Evolutionary conservation across 2,888 invertebrate species (phyloP), one percentile per base, ranked within the genome.

Genomic region (Campoletis raptor): DNA sequence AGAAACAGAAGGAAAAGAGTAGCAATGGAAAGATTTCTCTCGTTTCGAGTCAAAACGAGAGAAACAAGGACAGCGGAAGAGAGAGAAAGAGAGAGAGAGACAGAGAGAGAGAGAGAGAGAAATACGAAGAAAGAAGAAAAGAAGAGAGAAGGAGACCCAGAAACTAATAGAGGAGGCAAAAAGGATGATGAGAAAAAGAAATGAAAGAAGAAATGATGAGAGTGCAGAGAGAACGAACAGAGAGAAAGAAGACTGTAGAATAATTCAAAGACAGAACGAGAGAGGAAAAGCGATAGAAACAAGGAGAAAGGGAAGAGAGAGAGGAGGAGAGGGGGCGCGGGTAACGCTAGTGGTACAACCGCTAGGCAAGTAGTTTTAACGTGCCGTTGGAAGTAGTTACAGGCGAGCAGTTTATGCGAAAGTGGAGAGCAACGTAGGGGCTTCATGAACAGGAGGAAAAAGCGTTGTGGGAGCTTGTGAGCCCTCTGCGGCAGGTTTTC

Each of bases 401-500:
- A 78, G 70, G 24, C 42, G 79, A 86, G 57, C 87, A 74, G 85
- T 85, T 85, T 90, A 89, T 89, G 87, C 81, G 85, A 88, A 42
- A 78, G 54, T 24, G 40, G n/a, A 52, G 57, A 54, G 80, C 70
- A 69, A 85, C 84, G 85, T 85, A 82, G 88, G 87, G 73, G 72
- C 21, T 84, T 87, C 78, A 82, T 85, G 83, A 81, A 73, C 69
- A 64, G 42, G 42, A n/a, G 57, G 74, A 57, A n/a, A 66, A 67
- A 74, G 37, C 73, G 42, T 72, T 64, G 79, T 37, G 54, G 61
- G 69, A 74, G 52, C 24, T 70, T 67, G 80, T 78, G 52, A 52
- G 77, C 45, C 52, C 77, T 78, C 83, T 73, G 69, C 74, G 74
- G 77, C 73, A 80, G 52, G 48, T 72, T 45, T 66, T 64, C 21